phyloP scores from a whole-genome alignment of 2,113 vertebrate genomes.

The Rallus limicola region DNA sequence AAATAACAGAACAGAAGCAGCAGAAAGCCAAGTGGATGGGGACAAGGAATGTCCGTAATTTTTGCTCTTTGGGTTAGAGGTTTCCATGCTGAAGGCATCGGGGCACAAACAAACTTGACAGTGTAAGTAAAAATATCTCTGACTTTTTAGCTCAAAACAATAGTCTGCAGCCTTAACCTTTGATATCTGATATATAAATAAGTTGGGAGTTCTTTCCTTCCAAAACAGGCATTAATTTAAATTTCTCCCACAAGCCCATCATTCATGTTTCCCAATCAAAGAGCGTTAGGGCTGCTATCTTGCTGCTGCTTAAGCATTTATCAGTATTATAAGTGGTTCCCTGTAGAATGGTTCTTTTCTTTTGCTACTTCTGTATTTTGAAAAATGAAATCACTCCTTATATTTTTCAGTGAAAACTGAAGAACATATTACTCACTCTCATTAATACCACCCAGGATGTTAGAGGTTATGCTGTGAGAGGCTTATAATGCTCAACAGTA shows the following conservation, averaged over 20 bases:
- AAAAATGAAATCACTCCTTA: not conserved
- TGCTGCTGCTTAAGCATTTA: not conserved
- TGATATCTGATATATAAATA: not conserved
- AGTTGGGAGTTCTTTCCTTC: not conserved
- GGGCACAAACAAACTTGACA: not conserved
- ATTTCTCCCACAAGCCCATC: not conserved
- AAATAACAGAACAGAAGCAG: not conserved
- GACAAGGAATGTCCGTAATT: not conserved
- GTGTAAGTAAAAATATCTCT: not conserved
- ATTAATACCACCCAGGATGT: not conserved
- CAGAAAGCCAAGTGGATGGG: not conserved
- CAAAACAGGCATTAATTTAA: not conserved
- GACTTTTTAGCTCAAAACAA: not conserved
- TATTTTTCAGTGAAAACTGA: not conserved
- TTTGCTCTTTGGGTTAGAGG: not conserved
- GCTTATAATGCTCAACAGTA: not conserved
- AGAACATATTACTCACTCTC: not conserved
- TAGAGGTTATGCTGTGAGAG: not conserved
- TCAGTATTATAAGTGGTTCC: not conserved
- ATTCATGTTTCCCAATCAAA: not conserved
- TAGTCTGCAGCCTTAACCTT: not conserved
- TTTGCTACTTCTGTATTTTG: not conserved
- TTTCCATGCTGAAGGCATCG: not conserved
- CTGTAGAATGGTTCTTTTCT: not conserved
- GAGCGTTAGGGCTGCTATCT: not conserved